A percentile compares a stretch with the other conserved stretches of the same genome.
Evolutionary conservation across 2,113 vertebrate genomes (phyloP).

Genomic region (Saguinus midas): DNA sequence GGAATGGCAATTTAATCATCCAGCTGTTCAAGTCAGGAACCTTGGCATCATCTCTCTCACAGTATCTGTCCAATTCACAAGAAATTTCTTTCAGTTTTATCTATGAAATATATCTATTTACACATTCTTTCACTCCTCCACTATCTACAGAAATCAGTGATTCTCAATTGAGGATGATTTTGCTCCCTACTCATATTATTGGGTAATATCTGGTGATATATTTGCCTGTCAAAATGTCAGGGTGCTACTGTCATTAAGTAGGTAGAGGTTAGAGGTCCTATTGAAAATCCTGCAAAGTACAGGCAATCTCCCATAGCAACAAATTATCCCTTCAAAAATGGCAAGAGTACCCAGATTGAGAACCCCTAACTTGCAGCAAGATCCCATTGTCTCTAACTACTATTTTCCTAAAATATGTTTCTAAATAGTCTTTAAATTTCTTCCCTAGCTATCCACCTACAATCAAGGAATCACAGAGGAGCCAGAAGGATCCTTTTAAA

Average conservation of each 20-base stretch:
- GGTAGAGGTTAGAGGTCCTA: neutral
- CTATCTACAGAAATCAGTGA: neutral
- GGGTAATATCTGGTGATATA: neutral
- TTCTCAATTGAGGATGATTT: neutral
- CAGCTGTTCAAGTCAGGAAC: conserved; percentile 32
- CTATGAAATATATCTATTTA: neutral
- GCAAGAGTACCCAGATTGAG: neutral
- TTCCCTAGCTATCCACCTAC: neutral
- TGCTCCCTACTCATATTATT: neutral
- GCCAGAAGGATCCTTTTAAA: neutral
- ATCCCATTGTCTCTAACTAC: neutral
- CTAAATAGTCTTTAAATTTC: neutral
- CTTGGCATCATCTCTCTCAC: neutral
- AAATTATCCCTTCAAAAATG: neutral
- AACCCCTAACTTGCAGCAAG: neutral
- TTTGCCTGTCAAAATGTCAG: neutral
- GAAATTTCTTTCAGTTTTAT: neutral
- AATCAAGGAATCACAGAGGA: neutral
- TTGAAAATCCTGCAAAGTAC: neutral
- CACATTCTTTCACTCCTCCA: neutral
- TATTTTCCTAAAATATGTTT: neutral
- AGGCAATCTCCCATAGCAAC: neutral
- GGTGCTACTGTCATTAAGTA: neutral
- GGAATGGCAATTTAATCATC: neutral
- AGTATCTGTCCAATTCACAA: neutral